Evolutionary conservation across 2,888 invertebrate species (phyloP).

Genomic region (Ornithoptera alexandrae): DNA sequence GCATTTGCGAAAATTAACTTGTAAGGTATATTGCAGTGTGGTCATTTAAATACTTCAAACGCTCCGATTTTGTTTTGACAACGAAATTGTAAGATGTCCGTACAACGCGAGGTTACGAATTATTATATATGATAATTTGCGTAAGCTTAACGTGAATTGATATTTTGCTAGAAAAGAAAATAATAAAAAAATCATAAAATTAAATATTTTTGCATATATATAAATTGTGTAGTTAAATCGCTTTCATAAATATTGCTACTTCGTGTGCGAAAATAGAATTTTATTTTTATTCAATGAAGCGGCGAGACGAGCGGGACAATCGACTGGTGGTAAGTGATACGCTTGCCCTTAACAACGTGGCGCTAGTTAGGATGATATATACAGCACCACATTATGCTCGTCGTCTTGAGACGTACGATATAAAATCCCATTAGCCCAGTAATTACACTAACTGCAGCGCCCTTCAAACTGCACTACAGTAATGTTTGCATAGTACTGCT

Average conservation of each 20-base stretch:
- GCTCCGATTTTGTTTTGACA: not conserved
- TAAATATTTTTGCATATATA: not conserved
- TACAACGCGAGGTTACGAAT: not conserved
- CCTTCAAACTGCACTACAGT: too few relatives aligned
- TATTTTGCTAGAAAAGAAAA: not conserved
- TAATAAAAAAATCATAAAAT: not conserved
- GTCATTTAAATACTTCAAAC: not conserved
- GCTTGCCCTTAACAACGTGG: too few relatives aligned
- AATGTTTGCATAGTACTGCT: too few relatives aligned
- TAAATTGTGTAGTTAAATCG: not conserved
- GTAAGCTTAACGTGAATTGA: not conserved
- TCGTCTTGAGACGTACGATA: too few relatives aligned
- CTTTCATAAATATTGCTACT: not conserved
- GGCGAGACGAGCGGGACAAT: too few relatives aligned
- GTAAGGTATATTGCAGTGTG: not conserved
- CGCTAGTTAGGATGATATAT: too few relatives aligned
- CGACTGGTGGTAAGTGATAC: too few relatives aligned
- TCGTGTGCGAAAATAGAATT: not conserved
- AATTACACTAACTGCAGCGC: too few relatives aligned
- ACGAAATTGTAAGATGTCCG: not conserved
- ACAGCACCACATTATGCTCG: too few relatives aligned
- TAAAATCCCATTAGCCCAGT: too few relatives aligned
- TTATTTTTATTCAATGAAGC: too few relatives aligned
- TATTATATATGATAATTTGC: too few relatives aligned
- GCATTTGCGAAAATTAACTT: not conserved